Percentiles rank a stretch among this genome's conserved stretches.
These are phyloP conservation scores for Grammomys surdaster DNA, from an alignment of 2,113 vertebrate species.

Conservation along the genomic window DNA sequence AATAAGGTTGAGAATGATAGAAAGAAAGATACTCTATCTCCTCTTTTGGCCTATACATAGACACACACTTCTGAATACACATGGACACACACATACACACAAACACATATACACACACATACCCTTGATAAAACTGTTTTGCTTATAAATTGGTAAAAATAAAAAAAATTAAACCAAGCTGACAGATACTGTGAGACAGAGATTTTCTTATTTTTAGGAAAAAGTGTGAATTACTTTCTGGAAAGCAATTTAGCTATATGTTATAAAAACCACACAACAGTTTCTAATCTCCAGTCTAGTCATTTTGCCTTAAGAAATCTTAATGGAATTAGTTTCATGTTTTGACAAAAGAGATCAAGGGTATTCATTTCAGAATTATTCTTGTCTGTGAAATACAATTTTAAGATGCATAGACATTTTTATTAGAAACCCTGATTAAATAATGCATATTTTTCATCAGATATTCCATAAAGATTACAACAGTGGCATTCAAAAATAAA, in stretches of 20 bases:
- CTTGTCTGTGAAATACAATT: slow-evolving; percentile 46
- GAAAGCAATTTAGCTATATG: slow-evolving; percentile 18
- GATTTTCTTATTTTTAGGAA: not conserved
- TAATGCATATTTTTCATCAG: not conserved
- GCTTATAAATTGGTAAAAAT: slow-evolving; percentile 1
- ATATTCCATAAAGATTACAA: not conserved
- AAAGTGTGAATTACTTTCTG: slow-evolving; percentile 26
- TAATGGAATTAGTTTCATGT: slow-evolving; percentile 15
- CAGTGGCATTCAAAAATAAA: slow-evolving; percentile 31
- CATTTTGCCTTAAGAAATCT: slow-evolving; percentile 9
- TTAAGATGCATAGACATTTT: slow-evolving; percentile 4
- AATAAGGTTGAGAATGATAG: not conserved
- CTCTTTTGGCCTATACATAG: not conserved
- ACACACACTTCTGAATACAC: not conserved
- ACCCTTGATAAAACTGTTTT: slow-evolving; percentile 20
- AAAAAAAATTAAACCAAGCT: not conserved
- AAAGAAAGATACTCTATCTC: not conserved
- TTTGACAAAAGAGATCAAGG: slow-evolving; percentile 45
- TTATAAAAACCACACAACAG: not conserved
- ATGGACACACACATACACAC: not conserved
- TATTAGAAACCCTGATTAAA: slow-evolving; percentile 45
- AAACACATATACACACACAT: not conserved
- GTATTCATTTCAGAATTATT: slow-evolving; percentile 53
- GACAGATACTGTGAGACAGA: not conserved
- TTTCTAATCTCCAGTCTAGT: not conserved